Evolutionary conservation across 1,140 invertebrate genomes (phyloP).

Genomic region (Pararge aegeria): DNA sequence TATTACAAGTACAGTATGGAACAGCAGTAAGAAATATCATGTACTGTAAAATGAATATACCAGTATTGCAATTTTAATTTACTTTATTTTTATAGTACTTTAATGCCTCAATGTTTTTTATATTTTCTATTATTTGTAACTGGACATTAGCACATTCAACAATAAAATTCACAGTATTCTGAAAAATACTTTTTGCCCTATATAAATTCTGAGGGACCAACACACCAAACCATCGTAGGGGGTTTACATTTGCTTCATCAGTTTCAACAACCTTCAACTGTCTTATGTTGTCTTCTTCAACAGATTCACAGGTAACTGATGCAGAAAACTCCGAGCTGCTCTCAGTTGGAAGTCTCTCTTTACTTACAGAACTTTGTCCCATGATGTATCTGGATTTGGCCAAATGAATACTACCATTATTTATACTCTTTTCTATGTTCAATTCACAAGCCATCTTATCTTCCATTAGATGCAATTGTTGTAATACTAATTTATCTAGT

Average conservation of each 20-base stretch:
- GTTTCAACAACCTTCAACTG: conserved; percentile 68
- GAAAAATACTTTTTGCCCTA: conserved; percentile 84
- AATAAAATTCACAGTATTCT: conserved; percentile 82
- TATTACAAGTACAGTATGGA: no score
- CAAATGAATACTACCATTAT: conserved; percentile 83
- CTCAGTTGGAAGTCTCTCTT: conserved; percentile 83
- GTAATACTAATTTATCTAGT: conserved; percentile 82
- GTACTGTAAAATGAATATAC: background rate
- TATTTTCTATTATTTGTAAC: conserved; percentile 74
- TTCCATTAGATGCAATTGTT: conserved; percentile 84
- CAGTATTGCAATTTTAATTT: background rate
- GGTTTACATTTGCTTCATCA: conserved; percentile 78
- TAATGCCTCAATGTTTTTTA: conserved; percentile 65
- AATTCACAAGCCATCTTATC: conserved; percentile 83
- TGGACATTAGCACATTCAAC: conserved; percentile 84
- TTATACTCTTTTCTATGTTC: conserved; percentile 83
- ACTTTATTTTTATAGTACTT: conserved; percentile 44
- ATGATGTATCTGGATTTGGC: conserved; percentile 87
- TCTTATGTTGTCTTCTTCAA: conserved; percentile 59
- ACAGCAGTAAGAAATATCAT: no score
- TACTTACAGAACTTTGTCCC: conserved; percentile 84
- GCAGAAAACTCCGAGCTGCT: conserved; percentile 81
- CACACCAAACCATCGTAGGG: conserved; percentile 88
- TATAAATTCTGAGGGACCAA: conserved; percentile 86
- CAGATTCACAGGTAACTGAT: conserved; percentile 61